Conservation (phyloP, 1,140 invertebrate genomes). For the Drosophila arizonae region DNA sequence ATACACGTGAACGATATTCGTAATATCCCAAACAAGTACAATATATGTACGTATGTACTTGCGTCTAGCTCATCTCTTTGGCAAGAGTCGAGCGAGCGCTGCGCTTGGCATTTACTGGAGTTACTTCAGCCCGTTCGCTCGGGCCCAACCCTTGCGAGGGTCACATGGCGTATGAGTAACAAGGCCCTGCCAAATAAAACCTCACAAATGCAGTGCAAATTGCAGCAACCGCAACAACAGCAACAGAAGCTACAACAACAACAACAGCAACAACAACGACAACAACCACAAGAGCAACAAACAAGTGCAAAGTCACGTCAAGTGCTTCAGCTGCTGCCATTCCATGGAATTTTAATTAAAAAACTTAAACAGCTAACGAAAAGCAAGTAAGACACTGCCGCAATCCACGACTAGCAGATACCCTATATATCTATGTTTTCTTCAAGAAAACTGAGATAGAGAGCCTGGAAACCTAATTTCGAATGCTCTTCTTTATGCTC, state of each 20-base stretch:
- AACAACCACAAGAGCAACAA: neutral
- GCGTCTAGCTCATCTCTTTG: neutral
- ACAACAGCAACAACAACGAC: neutral
- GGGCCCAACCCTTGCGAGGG: neutral
- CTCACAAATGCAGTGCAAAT: conserved; percentile 43
- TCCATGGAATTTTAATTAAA: conserved; percentile 52
- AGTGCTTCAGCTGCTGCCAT: conserved; percentile 39
- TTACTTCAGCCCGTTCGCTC: neutral
- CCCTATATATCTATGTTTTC: too few relatives aligned
- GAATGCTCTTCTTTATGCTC: too few relatives aligned
- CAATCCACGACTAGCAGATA: too few relatives aligned
- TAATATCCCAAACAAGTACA: conserved; percentile 8
- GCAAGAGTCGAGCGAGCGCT: neutral
- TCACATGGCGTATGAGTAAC: conserved; percentile 45
- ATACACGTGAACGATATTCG: neutral
- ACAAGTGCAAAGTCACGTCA: conserved; percentile 38
- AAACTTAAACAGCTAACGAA: conserved; percentile 39
- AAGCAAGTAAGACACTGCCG: neutral
- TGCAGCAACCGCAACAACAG: conserved; percentile 22
- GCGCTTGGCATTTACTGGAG: neutral
- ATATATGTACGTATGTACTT: too few relatives aligned
- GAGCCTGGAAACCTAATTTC: too few relatives aligned
- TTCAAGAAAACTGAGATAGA: too few relatives aligned
- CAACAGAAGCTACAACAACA: neutral
- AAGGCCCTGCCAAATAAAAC: conserved; percentile 34